Percentiles rank a stretch among this genome's conserved stretches.
Evolutionary conservation across 1,140 invertebrate species (phyloP).

Genomic region (Pachyrhynchus sulphureomaculatus): DNA sequence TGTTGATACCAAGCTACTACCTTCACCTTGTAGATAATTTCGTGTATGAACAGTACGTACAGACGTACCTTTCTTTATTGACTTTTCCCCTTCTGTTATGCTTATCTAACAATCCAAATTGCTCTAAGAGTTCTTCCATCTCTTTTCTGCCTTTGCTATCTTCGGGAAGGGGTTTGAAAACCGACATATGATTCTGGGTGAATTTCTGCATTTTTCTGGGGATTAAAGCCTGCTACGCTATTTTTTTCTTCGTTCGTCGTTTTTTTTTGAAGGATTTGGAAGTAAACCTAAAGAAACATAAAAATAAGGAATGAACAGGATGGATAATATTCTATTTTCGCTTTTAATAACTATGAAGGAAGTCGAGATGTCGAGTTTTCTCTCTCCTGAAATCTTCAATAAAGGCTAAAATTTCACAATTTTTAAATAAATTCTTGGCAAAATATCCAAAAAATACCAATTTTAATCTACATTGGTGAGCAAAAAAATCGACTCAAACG

Average conservation of each 20-base stretch:
- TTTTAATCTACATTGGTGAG: no score
- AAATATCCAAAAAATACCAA: no score
- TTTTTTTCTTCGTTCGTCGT: neutral
- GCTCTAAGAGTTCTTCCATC: constrained; percentile 59
- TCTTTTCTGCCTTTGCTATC: constrained; percentile 53
- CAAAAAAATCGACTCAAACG: no score
- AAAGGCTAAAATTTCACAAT: no score
- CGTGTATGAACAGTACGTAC: neutral
- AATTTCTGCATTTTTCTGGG: constrained; percentile 37
- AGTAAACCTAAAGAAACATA: constrained; percentile 12
- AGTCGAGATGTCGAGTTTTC: no score
- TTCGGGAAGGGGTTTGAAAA: constrained; percentile 61
- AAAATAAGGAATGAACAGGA: no score
- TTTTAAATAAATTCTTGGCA: no score
- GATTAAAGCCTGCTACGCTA: constrained; percentile 25
- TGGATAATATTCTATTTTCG: no score
- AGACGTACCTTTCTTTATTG: constrained; percentile 11
- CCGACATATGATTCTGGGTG: constrained; percentile 55
- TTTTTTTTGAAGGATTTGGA: constrained; percentile 5
- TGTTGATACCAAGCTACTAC: no score
- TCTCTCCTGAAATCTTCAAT: no score
- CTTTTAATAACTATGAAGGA: no score
- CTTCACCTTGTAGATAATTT: neutral
- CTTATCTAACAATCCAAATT: constrained; percentile 56
- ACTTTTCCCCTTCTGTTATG: constrained; percentile 32